Conservation (phyloP, 2,797 vertebrate species). For the Sus cebifrons region DNA sequence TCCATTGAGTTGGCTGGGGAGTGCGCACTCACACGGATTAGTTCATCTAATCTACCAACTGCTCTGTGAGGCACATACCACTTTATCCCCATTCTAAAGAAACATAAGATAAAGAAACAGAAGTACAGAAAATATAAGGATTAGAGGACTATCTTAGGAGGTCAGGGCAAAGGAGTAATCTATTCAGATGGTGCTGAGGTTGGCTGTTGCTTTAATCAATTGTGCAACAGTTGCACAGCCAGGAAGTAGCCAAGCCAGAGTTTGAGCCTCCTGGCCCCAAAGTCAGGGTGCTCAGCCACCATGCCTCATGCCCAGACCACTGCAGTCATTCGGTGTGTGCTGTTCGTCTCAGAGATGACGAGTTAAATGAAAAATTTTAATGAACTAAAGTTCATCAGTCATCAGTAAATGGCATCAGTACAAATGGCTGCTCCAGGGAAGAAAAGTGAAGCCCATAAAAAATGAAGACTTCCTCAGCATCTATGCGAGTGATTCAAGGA, state of each 20-base stretch:
- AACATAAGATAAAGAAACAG: neutral
- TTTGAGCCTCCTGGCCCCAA: neutral
- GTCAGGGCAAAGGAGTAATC: too few relatives aligned
- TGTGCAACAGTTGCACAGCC: neutral
- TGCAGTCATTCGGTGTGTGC: rapidly evolving
- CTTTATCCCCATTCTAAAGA: too few relatives aligned
- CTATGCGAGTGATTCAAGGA: neutral
- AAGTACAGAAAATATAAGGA: neutral
- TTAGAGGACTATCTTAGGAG: too few relatives aligned
- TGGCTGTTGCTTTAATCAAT: neutral
- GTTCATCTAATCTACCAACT: neutral
- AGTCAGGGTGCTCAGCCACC: neutral
- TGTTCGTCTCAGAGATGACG: neutral
- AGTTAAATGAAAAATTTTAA: neutral
- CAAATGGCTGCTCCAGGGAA: neutral
- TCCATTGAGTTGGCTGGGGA: conserved; percentile 29
- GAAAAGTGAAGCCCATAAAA: neutral
- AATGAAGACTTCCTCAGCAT: neutral
- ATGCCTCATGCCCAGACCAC: neutral
- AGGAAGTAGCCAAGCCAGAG: neutral
- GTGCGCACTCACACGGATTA: neutral
- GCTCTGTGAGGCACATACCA: neutral
- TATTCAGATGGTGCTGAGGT: too few relatives aligned
- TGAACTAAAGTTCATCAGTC: neutral
- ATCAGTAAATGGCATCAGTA: neutral